Evolutionary conservation across 2,113 vertebrate genomes (phyloP), one percentile per base, ranked within the genome.

Genomic region (Tympanuchus pallidicinctus): DNA sequence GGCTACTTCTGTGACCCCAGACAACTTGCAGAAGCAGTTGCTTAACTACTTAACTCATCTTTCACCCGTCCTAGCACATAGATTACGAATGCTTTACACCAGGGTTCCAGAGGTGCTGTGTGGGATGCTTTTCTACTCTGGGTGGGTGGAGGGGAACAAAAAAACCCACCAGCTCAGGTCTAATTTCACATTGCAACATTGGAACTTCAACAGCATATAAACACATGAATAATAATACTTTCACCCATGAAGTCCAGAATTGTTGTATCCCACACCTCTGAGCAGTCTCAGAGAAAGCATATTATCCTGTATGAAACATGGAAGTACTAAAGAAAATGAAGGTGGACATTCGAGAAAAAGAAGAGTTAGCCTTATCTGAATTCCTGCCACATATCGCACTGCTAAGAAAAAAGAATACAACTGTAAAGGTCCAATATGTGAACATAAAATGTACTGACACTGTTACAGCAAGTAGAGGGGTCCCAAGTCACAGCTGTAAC

Each of bases 181-280:
- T 40, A 19, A 70, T 48, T 73, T 78, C 47, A 43, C 48, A 72
- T 36, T 59, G 11, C 24, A 45, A 50, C 11, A 10, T 19, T 6
- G 10, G 47, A 71, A 43, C 60, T 71, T 63, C 52, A 36, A 6
- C 10, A 16, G 50, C 24, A 42, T 8, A 25, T 15, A 57, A 86
- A 60, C 13, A 54, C 42, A 28, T 56, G 13, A 86, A 78, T 40
- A 70, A 54, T 40, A 86, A 10, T 36, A 32, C 52, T 7, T 48
- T 73, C 4, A 30, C 5, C 59, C 11, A 43, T 28, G 11, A 88
- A 75, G 20, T 65, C 28, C 38, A 64, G 38, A 74, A 60, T 4
- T 0, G 0, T 5, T 17, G 2, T 28, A 65, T 11, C 4, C 1
- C 22, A 85, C 40, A 27, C 7, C 47, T 34, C 20, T 64, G 70